Conservation (phyloP, 1,140 invertebrate genomes). For the Mamestra configurata region DNA sequence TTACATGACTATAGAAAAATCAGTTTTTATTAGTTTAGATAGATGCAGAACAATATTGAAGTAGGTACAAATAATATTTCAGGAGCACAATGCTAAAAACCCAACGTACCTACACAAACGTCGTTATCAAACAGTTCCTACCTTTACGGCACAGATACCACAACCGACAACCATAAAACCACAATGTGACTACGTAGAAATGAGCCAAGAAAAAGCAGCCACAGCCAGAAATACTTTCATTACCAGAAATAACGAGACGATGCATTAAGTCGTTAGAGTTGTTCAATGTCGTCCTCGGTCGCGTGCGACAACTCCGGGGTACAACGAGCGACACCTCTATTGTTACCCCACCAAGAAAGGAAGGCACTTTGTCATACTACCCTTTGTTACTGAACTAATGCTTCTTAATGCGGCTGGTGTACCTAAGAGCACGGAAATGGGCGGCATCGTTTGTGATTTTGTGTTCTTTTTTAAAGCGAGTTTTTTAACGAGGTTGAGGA, state of each 20-base stretch:
- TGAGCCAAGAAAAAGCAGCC: not conserved
- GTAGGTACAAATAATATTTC: too few species aligned
- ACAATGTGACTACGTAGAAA: slow-evolving; percentile 12
- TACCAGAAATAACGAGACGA: slow-evolving; percentile 61
- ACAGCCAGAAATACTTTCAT: slow-evolving; percentile 36
- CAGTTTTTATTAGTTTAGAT: too few species aligned
- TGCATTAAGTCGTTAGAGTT: slow-evolving; percentile 67
- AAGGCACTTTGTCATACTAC: slow-evolving; percentile 70
- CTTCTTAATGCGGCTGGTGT: slow-evolving; percentile 67
- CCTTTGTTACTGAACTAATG: slow-evolving; percentile 70
- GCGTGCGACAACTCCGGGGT: slow-evolving; percentile 50
- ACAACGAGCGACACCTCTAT: slow-evolving; percentile 61
- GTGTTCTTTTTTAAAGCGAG: slow-evolving; percentile 32
- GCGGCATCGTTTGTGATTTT: slow-evolving; percentile 56
- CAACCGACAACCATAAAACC: slow-evolving; percentile 18
- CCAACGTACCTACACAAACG: not conserved
- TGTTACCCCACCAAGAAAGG: slow-evolving; percentile 57
- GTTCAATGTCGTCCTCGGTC: slow-evolving; percentile 58
- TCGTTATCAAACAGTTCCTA: not conserved
- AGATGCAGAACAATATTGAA: too few species aligned
- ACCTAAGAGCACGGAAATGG: slow-evolving; percentile 65
- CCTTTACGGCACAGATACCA: slow-evolving; percentile 4
- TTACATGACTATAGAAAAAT: too few species aligned
- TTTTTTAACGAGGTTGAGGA: not conserved
- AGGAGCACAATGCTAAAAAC: not conserved